Conservation (phyloP, 2,888 invertebrate genomes). For the Euphydryas editha region DNA sequence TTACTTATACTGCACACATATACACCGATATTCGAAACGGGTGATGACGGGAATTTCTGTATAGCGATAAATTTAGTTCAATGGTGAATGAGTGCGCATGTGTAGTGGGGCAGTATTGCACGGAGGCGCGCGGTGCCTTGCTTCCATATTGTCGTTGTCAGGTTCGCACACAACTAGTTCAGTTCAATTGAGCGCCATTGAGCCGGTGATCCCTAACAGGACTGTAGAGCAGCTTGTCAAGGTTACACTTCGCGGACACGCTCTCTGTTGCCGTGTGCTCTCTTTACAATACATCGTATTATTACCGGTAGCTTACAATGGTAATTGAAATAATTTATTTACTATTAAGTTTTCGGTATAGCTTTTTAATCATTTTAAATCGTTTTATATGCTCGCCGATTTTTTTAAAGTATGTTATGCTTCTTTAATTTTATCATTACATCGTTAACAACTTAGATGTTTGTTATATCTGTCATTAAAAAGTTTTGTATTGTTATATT, state of each 20-base stretch:
- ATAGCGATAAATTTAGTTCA: conserved; percentile 29
- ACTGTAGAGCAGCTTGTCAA: conserved; percentile 67
- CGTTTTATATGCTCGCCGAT: conserved; percentile 4
- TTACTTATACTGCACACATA: conserved; percentile 26
- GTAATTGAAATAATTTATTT: conserved; percentile 25
- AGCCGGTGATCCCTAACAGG: conserved; percentile 68
- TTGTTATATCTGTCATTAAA: conserved; percentile 1
- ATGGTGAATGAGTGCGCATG: conserved; percentile 38
- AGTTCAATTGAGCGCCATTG: conserved; percentile 79
- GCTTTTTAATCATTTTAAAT: background rate
- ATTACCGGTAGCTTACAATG: conserved; percentile 29
- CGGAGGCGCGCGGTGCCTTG: conserved; percentile 48
- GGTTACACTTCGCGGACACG: conserved; percentile 63
- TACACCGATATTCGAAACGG: conserved; percentile 22
- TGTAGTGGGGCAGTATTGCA: conserved; percentile 43
- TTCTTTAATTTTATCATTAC: background rate
- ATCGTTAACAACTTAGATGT: background rate
- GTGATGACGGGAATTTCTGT: conserved; percentile 8
- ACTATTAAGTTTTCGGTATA: conserved; percentile 11
- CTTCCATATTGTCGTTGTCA: conserved; percentile 61
- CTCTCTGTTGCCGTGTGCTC: conserved; percentile 52
- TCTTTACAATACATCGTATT: conserved; percentile 47
- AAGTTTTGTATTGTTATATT: conserved; percentile 9
- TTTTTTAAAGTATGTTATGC: background rate
- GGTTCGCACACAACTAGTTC: conserved; percentile 78